Base-by-base conservation (phyloP, 2,888 invertebrate species). In the Andrena trimmerana region DNA sequence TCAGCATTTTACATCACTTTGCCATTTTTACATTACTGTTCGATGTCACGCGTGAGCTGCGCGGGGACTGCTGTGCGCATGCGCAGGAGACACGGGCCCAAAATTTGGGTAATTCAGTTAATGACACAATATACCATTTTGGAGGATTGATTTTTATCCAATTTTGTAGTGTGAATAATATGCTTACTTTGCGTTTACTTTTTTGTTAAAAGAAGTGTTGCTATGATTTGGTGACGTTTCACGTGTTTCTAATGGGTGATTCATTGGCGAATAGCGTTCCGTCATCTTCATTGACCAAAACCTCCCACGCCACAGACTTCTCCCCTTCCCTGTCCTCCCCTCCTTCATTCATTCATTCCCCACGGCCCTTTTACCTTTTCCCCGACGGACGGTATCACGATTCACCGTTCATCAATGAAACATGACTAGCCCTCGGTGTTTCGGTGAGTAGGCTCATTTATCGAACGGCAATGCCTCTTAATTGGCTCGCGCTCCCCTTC, bases 351-450 rank as follows among this genome's bases (percentile, higher is more conserved):
- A 80, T 74, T 63, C 74, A 76, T 70, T 62, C 59, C 57, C 48
- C 42, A 48, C 71, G 57, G n/a, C 50, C 69, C 52, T 78, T 78
- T 83, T 78, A 70, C 68, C 73, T 67, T 74, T 78, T 83, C 62
- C 66, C 24, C 73, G 63, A 59, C 78, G 67, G 73, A 78, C 42
- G 73, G 84, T 71, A 83, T 78, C 60, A 48, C 83, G 65, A 77
- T 76, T 77, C 82, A 52, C 68, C 54, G 76, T 76, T 83, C 83
- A 83, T 83, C 84, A 83, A 83, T 83, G 83, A 83, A 83, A 83
- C 74, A 83, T 78, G 78, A 83, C 78, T 71, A 78, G 83, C 83
- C 74, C 24, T 62, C 73, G 65, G 73, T 74, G 78, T 83, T 78
- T 77, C 73, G 68, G 78, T 67, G 83, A 83, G 78, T 83, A 63